Base-by-base conservation (phyloP, 2,797 vertebrate genomes). In the Phoeniculus purpureus region DNA sequence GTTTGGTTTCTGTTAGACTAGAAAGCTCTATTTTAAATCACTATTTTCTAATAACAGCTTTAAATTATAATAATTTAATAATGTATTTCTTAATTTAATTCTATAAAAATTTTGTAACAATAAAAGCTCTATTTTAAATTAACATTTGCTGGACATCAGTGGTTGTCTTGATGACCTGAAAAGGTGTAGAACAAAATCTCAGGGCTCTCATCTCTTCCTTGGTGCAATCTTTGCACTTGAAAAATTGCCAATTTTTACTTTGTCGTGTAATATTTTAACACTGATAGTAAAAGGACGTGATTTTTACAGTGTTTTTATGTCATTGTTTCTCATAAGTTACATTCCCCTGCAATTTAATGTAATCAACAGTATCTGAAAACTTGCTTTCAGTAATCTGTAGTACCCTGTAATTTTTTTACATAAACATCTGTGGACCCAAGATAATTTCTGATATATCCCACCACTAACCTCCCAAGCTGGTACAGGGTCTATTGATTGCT, bases 351-450 rank as follows among this genome's bases (percentile, higher is more conserved):
- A 93, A 86, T 84, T 77, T 65, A 48, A 67, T 26, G 32, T 17
- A 70, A 88, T 71, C 71, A 55, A 73, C 25, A 19, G 59, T 50
- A 88, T 88, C 48, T 64, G 77, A 95, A 84, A 94, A 79, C 27
- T 80, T 80, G 29, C 32, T 86, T 93, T 88, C 65, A 90, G 10
- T 32, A 77, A 62, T 59, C n/a, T 8, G 13, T 15, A 67, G 23
- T 20, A 68, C 37, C 64, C 85, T 93, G 40, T 81, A 84, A 92
- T 81, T 86, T 94, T 59, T 92, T 87, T 37, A 18, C 60, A 70
- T 18, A 89, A 94, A 89, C n/a, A 66, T 68, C 40, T 21, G 8
- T 17, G 29, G 31, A 75, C n/a, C 40, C 56, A 37, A n/a, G 50
- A 76, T 61, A 60, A 83, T 94, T 81, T 78, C 85, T 76, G 54